Percentiles rank a stretch among this genome's conserved stretches.
Evolutionary conservation across 2,113 vertebrate genomes (phyloP).

Genomic region (Pseudolaguvia tuberculata): DNA sequence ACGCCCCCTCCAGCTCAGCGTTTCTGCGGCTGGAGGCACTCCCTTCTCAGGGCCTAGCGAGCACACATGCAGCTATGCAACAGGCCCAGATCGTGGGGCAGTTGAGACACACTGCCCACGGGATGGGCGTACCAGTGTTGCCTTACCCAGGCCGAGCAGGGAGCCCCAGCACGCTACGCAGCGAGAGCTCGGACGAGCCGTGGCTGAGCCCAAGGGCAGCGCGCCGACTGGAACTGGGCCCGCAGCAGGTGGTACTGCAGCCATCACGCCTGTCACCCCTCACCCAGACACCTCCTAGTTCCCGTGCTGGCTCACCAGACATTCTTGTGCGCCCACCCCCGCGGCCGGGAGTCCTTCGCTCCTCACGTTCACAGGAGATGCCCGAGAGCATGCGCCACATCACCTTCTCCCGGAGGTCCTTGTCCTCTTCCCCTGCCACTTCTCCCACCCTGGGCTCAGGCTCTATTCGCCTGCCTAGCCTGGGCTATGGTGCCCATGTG

Average conservation of each 20-base stretch:
- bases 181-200: slow-evolving; percentile 85
- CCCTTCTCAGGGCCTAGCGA: slow-evolving; percentile 73
- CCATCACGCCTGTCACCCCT: slow-evolving; percentile 95
- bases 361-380: slow-evolving; percentile 80
- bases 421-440: slow-evolving; percentile 73
- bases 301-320: slow-evolving; percentile 90
- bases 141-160: slow-evolving; percentile 92
- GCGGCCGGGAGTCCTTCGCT: slow-evolving; percentile 85
- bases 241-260: slow-evolving; percentile 97
- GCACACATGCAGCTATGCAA: slow-evolving; percentile 96
- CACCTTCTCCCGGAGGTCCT: slow-evolving; percentile 89
- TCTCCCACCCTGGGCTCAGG: slow-evolving; percentile 86
- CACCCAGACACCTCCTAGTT: slow-evolving; percentile 95
- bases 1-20: slow-evolving; percentile 76
- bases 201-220: slow-evolving; percentile 92
- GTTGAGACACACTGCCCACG: slow-evolving; percentile 98
- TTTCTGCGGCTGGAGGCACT: slow-evolving; percentile 91
- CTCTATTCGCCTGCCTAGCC: slow-evolving; percentile 69
- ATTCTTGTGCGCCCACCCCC: slow-evolving; percentile 88
- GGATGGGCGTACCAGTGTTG: slow-evolving; percentile 98
- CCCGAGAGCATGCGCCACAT: slow-evolving; percentile 90
- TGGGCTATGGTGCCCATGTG: slow-evolving; percentile 74
- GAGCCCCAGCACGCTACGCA: slow-evolving; percentile 89
- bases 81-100: slow-evolving; percentile 92
- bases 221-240: slow-evolving; percentile 88